Evolutionary conservation across 2,797 vertebrate species (phyloP), one percentile per base, ranked within the genome.

Genomic region (Chanos chanos): DNA sequence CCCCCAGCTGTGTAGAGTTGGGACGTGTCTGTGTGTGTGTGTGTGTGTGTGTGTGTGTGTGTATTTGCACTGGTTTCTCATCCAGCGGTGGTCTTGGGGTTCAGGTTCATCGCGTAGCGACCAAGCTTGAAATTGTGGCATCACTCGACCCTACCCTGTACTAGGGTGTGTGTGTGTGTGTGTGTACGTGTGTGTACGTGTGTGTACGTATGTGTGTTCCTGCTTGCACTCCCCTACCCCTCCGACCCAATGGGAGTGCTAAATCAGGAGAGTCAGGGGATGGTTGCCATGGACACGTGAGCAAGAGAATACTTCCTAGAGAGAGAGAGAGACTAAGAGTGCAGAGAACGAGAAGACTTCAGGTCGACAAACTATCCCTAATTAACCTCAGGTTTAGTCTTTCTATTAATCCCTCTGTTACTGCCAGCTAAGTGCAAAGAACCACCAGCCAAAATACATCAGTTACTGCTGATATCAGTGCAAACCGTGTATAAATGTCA

Each of bases 101-200:
- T 60, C 59, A 36, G 67, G 67, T 67, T 70, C 67, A 70, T 47
- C 54, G 61, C 55, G 1, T 56, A 48, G 56, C 59, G 56, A 49
- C 68, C 64, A 65, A 43, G 56, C 68, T 61, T 70, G 68, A 65
- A 70, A 59, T 65, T 59, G 58, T 65, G 43, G 44, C 51, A 60
- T 50, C 50, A 65, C 18, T 31, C 50, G 43, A 31, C 21, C 65
- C 56, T 55, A 51, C 58, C 24, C 58, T 67, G 50, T 10, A 28
- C 40, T 63, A 30, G 31, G 18, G 6, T 50, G 30, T 24, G 13
- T 8, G 22, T 41, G 10, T 18, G 15, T 13, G 36, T 40, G 49
- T 36, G 39, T 16, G 45, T 13, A 45, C n/a, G n/a, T n/a, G 13
- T 33, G 49, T 43, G 48, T 37, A 47, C 34, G 1, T 55, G 5